phyloP scores from a whole-genome alignment of 2,888 invertebrate genomes.

The Oscheius myriophilus region DNA sequence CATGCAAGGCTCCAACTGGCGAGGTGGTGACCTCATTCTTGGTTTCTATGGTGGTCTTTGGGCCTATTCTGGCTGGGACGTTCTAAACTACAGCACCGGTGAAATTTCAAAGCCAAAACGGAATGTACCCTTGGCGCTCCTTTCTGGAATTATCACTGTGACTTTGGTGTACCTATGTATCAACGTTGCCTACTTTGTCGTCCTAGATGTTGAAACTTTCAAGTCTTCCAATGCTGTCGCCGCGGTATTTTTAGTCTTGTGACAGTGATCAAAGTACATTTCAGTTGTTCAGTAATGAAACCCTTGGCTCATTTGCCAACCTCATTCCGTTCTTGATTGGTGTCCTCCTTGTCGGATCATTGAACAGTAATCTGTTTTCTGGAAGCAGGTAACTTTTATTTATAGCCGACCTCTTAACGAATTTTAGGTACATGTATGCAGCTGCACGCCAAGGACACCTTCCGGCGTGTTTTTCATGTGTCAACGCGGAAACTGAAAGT shows the following conservation, averaged over 20 bases:
- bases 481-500: constrained; percentile 63
- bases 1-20: constrained; percentile 59
- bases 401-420: too few species aligned
- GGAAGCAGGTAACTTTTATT: too few species aligned
- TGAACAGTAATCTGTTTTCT: constrained; percentile 69
- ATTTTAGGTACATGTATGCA: constrained; percentile 69
- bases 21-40: constrained; percentile 63
- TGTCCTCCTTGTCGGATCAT: constrained; percentile 67
- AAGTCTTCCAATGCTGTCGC: constrained; percentile 69
- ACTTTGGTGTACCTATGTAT: constrained; percentile 65
- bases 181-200: constrained; percentile 69
- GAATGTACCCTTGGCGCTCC: constrained; percentile 66
- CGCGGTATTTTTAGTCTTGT: constrained; percentile 49
- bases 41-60: constrained; percentile 69
- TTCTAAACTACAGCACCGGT: constrained; percentile 67
- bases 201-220: constrained; percentile 68
- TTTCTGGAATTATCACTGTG: constrained; percentile 61
- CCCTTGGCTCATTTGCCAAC: constrained; percentile 65
- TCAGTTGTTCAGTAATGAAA: constrained; percentile 67
- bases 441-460: constrained; percentile 69
- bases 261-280: constrained; percentile 21
- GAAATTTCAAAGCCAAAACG: constrained; percentile 64
- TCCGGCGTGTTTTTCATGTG: constrained; percentile 66
- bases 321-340: constrained; percentile 69
- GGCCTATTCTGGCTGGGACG: constrained; percentile 70